Conservation (phyloP, 2,113 vertebrate genomes). For the Lagenorhynchus albirostris region DNA sequence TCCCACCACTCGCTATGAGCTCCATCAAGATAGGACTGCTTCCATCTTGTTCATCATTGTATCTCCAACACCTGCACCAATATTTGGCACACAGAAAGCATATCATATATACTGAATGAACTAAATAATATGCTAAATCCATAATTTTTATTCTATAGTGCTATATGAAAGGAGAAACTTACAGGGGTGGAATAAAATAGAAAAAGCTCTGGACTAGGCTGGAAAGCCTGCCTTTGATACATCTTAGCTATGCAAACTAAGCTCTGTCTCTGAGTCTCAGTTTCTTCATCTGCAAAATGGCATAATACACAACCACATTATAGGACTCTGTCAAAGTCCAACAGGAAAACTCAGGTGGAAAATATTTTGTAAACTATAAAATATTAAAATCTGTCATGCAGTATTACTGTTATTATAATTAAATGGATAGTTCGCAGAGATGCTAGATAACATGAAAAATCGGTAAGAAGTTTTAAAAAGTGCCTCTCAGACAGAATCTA, state of each 20-base stretch:
- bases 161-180: not conserved
- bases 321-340: not conserved
- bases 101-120: not conserved
- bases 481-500: not conserved
- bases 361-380: not conserved
- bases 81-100: not conserved
- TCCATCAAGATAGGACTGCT: not conserved
- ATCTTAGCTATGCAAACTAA: not conserved
- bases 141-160: not conserved
- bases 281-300: not conserved
- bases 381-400: not conserved
- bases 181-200: not conserved
- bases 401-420: not conserved
- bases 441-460: not conserved
- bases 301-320: not conserved
- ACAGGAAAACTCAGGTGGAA: not conserved
- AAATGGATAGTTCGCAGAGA: not conserved
- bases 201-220: not conserved
- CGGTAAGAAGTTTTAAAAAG: not conserved
- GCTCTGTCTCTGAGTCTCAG: not conserved
- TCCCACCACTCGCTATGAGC: not conserved
- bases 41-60: not conserved
- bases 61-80: not conserved
- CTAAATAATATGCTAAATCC: not conserved
- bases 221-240: not conserved